These are phyloP conservation scores for Polydrusus pterygomalis DNA, from an alignment of 2,888 invertebrate genomes.

Conservation along the genomic window DNA sequence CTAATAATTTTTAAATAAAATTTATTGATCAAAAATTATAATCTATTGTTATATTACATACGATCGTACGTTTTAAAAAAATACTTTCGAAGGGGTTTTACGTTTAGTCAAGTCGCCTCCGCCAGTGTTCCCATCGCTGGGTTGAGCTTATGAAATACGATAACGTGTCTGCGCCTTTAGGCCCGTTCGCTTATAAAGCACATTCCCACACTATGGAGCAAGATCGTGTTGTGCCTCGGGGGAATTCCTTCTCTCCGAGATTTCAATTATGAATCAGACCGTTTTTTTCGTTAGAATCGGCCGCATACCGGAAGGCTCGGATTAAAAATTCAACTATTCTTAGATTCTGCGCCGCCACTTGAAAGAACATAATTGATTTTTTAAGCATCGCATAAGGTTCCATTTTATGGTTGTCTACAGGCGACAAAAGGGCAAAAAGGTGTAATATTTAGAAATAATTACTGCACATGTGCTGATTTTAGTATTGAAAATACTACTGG, in stretches of 20 bases:
- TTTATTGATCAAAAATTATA: too few relatives aligned
- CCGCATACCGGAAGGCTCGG: slow-evolving; percentile 54
- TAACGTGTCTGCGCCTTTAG: slow-evolving; percentile 49
- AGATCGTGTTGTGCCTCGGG: slow-evolving; percentile 56
- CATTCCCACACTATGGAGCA: slow-evolving; percentile 55
- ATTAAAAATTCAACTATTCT: slow-evolving; percentile 52
- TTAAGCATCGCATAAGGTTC: neutral
- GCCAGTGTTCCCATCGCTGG: slow-evolving; percentile 52
- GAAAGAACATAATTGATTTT: slow-evolving; percentile 13
- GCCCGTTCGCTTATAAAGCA: slow-evolving; percentile 44
- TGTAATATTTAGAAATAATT: too few relatives aligned
- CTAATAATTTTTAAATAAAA: too few relatives aligned
- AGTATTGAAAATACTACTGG: too few relatives aligned
- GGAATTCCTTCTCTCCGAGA: slow-evolving; percentile 57
- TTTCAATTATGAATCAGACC: slow-evolving; percentile 58
- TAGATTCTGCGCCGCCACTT: slow-evolving; percentile 42
- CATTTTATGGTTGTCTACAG: neutral
- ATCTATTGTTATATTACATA: too few relatives aligned
- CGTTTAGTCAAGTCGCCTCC: slow-evolving; percentile 19
- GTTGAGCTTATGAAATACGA: slow-evolving; percentile 48
- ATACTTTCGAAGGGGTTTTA: neutral
- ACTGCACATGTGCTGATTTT: too few relatives aligned
- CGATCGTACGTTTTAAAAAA: too few relatives aligned
- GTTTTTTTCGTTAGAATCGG: slow-evolving; percentile 35
- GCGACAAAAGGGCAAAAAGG: too few relatives aligned